Evolutionary conservation across 92 coral and sea anemone species (phyloP).

Genomic region (Micromussa lordhowensis): DNA sequence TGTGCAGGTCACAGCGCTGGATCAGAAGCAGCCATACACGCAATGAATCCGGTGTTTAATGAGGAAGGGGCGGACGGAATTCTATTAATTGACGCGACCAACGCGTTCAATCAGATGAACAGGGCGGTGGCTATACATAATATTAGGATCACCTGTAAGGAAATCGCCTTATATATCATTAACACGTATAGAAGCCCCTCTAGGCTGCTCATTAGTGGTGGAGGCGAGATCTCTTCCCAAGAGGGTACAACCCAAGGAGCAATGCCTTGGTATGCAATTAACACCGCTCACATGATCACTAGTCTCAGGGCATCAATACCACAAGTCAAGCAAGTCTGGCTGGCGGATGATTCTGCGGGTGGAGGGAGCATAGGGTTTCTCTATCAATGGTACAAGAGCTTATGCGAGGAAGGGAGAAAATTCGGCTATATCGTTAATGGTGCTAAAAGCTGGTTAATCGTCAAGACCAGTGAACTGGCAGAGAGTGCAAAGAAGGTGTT

Average conservation of each 20-base stretch:
- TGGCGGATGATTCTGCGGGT: slow-evolving; percentile 45
- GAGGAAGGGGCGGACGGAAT: slow-evolving; percentile 60
- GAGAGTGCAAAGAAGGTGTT: slow-evolving; percentile 24
- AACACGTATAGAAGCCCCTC: neutral
- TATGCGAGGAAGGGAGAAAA: neutral
- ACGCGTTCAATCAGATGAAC: no score
- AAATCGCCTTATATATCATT: neutral
- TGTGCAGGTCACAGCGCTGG: slow-evolving; percentile 63
- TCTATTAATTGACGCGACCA: slow-evolving; percentile 47
- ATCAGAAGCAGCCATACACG: slow-evolving; percentile 47
- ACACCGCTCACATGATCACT: neutral
- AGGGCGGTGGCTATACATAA: no score
- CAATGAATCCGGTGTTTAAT: slow-evolving; percentile 50
- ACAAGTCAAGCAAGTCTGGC: neutral
- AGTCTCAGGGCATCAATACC: neutral
- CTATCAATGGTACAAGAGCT: neutral
- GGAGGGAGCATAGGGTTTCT: neutral
- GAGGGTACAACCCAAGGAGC: neutral
- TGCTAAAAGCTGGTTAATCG: neutral
- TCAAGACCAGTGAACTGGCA: neutral
- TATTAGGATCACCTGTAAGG: no score
- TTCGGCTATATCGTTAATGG: slow-evolving; percentile 67
- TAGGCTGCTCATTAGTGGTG: neutral
- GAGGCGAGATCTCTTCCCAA: neutral
- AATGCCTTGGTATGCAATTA: neutral